A percentile compares a stretch with the other conserved stretches of the same genome.
These are phyloP conservation scores for Thyatira batis DNA, from an alignment of 2,888 invertebrate species.

Conservation along the genomic window DNA sequence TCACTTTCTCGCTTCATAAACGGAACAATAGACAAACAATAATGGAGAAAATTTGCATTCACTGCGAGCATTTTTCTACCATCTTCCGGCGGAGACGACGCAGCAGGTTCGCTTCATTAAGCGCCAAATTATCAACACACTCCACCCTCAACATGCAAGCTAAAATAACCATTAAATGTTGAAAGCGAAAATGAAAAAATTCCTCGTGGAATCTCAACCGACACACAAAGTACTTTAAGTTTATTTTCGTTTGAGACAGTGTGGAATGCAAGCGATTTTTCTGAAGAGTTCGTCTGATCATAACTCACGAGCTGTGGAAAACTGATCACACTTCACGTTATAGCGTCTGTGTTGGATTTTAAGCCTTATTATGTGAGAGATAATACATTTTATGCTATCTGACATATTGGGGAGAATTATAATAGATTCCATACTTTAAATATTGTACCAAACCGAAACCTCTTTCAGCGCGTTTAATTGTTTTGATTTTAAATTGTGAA, in stretches of 20 bases:
- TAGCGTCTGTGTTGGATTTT: slow-evolving; percentile 29
- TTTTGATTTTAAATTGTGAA: slow-evolving; percentile 72
- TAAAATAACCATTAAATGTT: slow-evolving; percentile 65
- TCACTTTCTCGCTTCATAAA: slow-evolving; percentile 68
- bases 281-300: slow-evolving; percentile 68
- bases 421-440: slow-evolving; percentile 47
- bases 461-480: slow-evolving; percentile 71
- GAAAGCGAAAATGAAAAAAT: slow-evolving; percentile 40
- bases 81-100: slow-evolving; percentile 69
- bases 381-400: slow-evolving; percentile 22
- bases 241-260: slow-evolving; percentile 50
- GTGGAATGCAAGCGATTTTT: slow-evolving; percentile 52
- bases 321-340: slow-evolving; percentile 48
- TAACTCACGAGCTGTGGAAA: slow-evolving; percentile 64
- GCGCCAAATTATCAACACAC: slow-evolving; percentile 77
- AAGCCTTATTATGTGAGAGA: slow-evolving; percentile 27
- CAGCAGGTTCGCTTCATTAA: slow-evolving; percentile 76
- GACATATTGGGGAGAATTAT: slow-evolving; percentile 33
- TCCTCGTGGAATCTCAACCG: slow-evolving; percentile 32
- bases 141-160: slow-evolving; percentile 59
- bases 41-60: slow-evolving; percentile 75
- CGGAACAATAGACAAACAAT: slow-evolving; percentile 78
- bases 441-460: slow-evolving; percentile 65
- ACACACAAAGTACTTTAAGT: slow-evolving; percentile 47
- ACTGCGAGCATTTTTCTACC: slow-evolving; percentile 71